phyloP scores from a whole-genome alignment of 2,113 vertebrate species.

The Panthera leo region DNA sequence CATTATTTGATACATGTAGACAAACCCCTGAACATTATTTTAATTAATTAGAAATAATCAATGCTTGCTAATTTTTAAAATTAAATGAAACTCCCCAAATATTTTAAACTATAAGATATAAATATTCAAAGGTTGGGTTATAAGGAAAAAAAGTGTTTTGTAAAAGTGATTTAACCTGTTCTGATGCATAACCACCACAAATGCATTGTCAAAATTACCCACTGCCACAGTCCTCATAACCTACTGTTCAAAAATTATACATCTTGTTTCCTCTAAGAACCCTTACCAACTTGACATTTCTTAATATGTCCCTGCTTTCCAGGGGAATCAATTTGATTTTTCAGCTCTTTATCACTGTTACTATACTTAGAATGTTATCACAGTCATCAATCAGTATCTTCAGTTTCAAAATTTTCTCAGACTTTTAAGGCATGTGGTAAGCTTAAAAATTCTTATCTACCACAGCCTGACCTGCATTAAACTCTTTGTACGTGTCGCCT shows the following conservation, averaged over 20 bases:
- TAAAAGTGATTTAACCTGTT: slow-evolving; percentile 40
- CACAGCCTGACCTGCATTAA: not conserved
- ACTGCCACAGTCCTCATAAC: not conserved
- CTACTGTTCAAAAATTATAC: slow-evolving; percentile 57
- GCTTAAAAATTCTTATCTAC: slow-evolving; percentile 70
- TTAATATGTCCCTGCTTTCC: slow-evolving; percentile 57
- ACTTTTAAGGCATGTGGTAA: slow-evolving; percentile 49
- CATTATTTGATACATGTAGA: not conserved
- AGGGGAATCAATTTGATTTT: slow-evolving; percentile 64
- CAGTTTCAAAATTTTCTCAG: slow-evolving; percentile 59
- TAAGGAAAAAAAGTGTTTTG: not conserved
- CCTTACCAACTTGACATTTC: slow-evolving; percentile 44
- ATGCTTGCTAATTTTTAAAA: not conserved
- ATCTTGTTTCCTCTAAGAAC: slow-evolving; percentile 44
- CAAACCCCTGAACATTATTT: slow-evolving; percentile 23
- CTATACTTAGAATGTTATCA: slow-evolving; percentile 66
- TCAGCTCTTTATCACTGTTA: slow-evolving; percentile 51
- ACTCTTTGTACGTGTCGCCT: not conserved
- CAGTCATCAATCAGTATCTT: slow-evolving; percentile 63
- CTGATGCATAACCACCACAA: not conserved
- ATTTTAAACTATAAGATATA: not conserved
- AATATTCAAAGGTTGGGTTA: not conserved
- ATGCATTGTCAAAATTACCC: not conserved
- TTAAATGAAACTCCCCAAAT: not conserved
- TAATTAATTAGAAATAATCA: slow-evolving; percentile 17